A percentile compares a stretch with the other conserved stretches of the same genome.
phyloP scores from a whole-genome alignment of 2,888 invertebrate species.

The Xestoiulus laeticollis region DNA sequence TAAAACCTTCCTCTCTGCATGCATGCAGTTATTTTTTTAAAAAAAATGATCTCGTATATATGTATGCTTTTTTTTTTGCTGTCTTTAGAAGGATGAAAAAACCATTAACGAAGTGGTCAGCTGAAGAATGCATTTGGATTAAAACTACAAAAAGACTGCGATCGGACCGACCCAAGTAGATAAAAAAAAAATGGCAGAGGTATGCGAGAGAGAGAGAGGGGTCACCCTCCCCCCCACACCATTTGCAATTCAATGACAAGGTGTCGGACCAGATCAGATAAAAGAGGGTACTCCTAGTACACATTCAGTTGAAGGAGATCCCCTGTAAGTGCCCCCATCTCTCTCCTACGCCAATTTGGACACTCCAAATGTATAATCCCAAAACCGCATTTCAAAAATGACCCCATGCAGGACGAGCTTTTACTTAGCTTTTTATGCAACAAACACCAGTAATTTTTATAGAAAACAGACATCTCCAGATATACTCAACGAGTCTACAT shows the following conservation, averaged over 20 bases:
- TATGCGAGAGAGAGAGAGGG: slow-evolving; percentile 49
- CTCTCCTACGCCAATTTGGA: slow-evolving; percentile 43
- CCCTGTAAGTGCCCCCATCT: slow-evolving; percentile 34
- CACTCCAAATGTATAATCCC: slow-evolving; percentile 38
- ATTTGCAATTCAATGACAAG: slow-evolving; percentile 50
- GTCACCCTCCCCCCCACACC: background rate
- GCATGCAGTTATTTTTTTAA: background rate
- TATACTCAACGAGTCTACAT: background rate
- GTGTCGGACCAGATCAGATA: slow-evolving; percentile 52
- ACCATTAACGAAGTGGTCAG: slow-evolving; percentile 41
- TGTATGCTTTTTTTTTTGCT: background rate
- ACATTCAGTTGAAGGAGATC: slow-evolving; percentile 16
- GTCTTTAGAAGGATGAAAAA: slow-evolving; percentile 3
- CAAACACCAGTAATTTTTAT: background rate
- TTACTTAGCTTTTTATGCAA: background rate
- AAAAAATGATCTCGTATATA: slow-evolving; percentile 19
- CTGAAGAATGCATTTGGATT: slow-evolving; percentile 40
- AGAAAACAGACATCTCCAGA: background rate
- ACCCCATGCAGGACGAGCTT: slow-evolving; percentile 7
- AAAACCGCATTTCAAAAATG: background rate
- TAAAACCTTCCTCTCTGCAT: background rate
- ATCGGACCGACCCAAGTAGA: slow-evolving; percentile 27
- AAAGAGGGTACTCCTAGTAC: slow-evolving; percentile 36
- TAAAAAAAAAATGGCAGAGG: slow-evolving; percentile 46
- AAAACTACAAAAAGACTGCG: slow-evolving; percentile 33